Base-by-base conservation (phyloP, 2,797 vertebrate genomes). In the Phrynocephalus vlangalii region DNA sequence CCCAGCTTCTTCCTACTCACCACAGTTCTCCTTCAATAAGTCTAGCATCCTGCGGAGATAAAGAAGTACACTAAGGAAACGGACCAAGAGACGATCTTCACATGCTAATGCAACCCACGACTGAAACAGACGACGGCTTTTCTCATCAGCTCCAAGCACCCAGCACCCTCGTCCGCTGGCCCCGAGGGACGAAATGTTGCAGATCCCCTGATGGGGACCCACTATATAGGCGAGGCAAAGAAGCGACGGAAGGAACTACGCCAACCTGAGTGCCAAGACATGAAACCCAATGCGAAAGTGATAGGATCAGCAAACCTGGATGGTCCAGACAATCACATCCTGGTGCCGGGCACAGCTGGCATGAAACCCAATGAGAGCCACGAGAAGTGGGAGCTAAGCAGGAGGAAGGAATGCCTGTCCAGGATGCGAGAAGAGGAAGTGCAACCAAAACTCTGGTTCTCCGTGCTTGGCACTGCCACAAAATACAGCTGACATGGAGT, bases 261-360 rank as follows among this genome's bases (percentile, higher is more conserved):
- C 33, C 67, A 68, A 63, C 15, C 3, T 16, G 10, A 22, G 24
- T 56, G 83, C 83, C 83, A 68, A 48, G 8, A 24, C 15, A 84
- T 1, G 11, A 66, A 52, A 67, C 38, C 2, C 48, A 76, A n/a
- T 6, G 4, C n/a, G 3, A 5, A 6, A 82, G 24, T 24, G 83
- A 85, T 81, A 85, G 78, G n/a, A 85, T 88, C 87, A 85, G 87
- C 30, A 88, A 82, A 81, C 76, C 56, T 76, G 78, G 20, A 44
- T 68, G 10, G 30, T 71, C 78, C 83, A 56, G 56, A 63, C 3
- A 85, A 88, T 83, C 87, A 88, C 87, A 81, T 81, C 87, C 87
- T 56, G 60, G 56, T 48, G 11, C 8, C 6, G 10, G 26, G 60
- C 77, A 38, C 1, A 33, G 10, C 16, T 66, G 68, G 68, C 28